Evolutionary conservation across 2,113 vertebrate species (phyloP).

Genomic region (Aptenodytes patagonicus): DNA sequence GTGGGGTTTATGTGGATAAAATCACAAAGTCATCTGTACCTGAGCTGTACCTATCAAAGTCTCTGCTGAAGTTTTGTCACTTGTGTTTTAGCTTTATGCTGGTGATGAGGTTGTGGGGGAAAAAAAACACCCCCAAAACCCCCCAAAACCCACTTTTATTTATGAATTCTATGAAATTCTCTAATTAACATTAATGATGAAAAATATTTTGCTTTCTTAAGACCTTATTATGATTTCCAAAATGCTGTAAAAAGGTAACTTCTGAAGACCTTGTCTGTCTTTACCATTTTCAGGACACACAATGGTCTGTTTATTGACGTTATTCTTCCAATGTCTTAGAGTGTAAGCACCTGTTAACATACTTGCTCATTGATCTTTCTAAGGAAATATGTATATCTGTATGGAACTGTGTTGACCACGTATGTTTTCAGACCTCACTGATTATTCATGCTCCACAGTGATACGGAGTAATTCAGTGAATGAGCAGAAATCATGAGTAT

Average conservation of each 20-base stretch:
- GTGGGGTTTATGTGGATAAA: background rate
- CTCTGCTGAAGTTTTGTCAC: background rate
- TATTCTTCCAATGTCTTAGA: background rate
- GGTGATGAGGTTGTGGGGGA: accelerated
- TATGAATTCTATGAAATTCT: background rate
- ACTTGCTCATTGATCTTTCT: background rate
- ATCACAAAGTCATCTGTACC: background rate
- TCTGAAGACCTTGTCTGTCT: background rate
- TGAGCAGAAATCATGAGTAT: background rate
- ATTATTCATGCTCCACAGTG: background rate
- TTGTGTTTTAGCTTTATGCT: background rate
- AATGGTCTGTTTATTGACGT: background rate
- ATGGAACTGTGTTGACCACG: background rate
- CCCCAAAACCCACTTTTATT: accelerated
- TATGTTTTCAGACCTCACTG: background rate
- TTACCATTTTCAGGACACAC: background rate
- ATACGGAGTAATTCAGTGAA: background rate
- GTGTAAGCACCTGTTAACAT: background rate
- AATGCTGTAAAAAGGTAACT: background rate
- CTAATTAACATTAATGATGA: background rate
- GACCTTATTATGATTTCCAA: background rate
- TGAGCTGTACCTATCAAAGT: background rate
- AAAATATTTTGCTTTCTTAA: background rate
- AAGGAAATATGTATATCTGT: background rate
- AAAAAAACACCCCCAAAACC: accelerated